Evolutionary conservation across 23 tunicate genomes (phyloP).

Genomic region (Styela clava): DNA sequence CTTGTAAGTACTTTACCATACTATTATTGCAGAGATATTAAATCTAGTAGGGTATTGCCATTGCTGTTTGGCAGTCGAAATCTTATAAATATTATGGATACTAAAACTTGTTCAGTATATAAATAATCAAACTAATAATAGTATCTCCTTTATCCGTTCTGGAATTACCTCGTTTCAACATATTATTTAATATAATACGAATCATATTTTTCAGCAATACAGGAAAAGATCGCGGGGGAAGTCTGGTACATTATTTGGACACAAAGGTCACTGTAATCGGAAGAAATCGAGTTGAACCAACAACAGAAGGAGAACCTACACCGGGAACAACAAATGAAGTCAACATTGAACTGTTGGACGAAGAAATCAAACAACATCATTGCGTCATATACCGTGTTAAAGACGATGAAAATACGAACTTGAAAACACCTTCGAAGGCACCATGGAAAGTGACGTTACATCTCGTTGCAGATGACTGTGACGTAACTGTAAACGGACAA

Average conservation of each 20-base stretch:
- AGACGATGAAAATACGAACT: constrained; percentile 32
- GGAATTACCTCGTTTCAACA: no score
- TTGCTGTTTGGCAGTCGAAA: no score
- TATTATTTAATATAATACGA: no score
- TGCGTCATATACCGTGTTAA: constrained; percentile 68
- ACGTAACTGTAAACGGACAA: constrained; percentile 54
- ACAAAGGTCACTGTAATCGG: constrained; percentile 30
- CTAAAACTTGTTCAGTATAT: no score
- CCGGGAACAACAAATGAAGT: constrained; percentile 13
- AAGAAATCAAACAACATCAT: constrained; percentile 61
- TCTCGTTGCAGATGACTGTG: constrained; percentile 41
- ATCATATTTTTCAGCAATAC: not conserved
- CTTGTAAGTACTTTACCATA: no score
- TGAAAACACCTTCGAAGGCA: constrained; percentile 10
- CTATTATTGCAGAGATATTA: no score
- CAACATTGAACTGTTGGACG: constrained; percentile 25
- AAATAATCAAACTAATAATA: no score
- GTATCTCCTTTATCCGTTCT: no score
- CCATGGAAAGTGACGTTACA: constrained; percentile 73
- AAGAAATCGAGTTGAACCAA: not conserved
- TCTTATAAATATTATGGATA: no score
- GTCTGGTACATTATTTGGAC: constrained; percentile 15
- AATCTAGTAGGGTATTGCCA: no score
- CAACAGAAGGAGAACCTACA: constrained; percentile 3
- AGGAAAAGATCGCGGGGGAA: constrained; percentile 6